These are phyloP conservation scores for Noctuana brunneofusca DNA, from an alignment of 2,888 invertebrate genomes.

Conservation along the genomic window DNA sequence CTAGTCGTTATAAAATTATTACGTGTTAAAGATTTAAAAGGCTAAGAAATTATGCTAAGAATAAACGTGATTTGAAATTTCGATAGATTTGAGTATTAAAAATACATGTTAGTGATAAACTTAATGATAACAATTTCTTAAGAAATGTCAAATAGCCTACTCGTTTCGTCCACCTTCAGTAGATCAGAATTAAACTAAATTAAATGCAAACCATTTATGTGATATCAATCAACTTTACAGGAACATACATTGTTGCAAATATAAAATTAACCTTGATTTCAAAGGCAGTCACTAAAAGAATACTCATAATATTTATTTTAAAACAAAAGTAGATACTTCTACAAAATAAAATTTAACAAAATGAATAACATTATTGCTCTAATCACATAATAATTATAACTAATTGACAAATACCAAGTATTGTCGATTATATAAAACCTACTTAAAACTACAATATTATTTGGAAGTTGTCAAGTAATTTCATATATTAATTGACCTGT, in stretches of 20 bases:
- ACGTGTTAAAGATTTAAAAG: too few relatives aligned
- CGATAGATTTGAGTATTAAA: too few relatives aligned
- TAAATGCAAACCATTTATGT: conserved; percentile 22
- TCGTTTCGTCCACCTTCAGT: background rate
- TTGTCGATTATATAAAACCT: conserved; percentile 19
- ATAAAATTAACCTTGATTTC: background rate
- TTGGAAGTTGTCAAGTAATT: conserved; percentile 31
- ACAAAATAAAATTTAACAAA: conserved; percentile 20
- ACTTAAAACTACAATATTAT: conserved; percentile 21
- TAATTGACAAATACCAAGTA: conserved; percentile 23
- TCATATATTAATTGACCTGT: conserved; percentile 12
- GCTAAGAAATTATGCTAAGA: too few relatives aligned
- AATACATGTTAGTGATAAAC: background rate
- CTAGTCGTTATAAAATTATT: too few relatives aligned
- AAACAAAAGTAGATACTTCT: background rate
- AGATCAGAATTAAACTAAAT: conserved; percentile 5
- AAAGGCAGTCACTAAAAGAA: background rate
- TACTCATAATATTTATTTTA: conserved; percentile 7
- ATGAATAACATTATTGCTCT: conserved; percentile 7
- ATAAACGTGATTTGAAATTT: too few relatives aligned
- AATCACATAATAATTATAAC: background rate
- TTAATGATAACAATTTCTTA: background rate
- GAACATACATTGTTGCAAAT: conserved; percentile 3
- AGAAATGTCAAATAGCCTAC: conserved; percentile 10
- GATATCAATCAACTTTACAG: conserved; percentile 15